Percentiles rank a stretch among this genome's conserved stretches.
These are phyloP conservation scores for Psilopogon haemacephalus DNA, from an alignment of 2,113 vertebrate species.

Conservation along the genomic window DNA sequence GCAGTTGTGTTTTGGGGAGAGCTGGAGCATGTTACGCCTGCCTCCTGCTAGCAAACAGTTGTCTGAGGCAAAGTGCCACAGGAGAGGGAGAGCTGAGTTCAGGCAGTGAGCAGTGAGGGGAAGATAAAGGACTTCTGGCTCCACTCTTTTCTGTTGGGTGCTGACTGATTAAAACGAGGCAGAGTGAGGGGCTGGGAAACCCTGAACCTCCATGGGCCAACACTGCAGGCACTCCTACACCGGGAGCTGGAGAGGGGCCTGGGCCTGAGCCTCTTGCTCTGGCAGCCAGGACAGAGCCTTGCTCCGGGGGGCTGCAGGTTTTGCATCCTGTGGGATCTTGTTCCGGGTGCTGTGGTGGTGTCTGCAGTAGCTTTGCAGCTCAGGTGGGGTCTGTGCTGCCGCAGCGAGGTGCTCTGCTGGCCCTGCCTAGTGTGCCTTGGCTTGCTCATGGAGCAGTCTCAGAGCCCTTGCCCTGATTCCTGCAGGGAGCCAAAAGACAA, in stretches of 20 bases:
- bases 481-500: background rate
- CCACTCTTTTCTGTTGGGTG: background rate
- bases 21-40: background rate
- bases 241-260: background rate
- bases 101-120: background rate
- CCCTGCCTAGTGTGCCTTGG: fast-evolving
- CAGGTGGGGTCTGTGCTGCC: fast-evolving
- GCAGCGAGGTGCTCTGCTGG: background rate
- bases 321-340: fast-evolving
- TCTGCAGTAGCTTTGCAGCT: background rate
- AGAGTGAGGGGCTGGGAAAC: background rate
- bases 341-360: background rate
- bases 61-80: background rate
- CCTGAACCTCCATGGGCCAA: fast-evolving
- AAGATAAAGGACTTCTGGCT: background rate
- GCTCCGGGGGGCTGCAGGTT: background rate
- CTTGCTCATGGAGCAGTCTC: background rate
- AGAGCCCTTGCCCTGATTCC: background rate
- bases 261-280: background rate
- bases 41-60: background rate
- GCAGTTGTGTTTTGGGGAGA: background rate
- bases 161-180: background rate
- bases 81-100: background rate
- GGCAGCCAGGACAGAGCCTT: background rate
- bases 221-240: fast-evolving